phyloP scores from a whole-genome alignment of 2,113 vertebrate genomes.

The Callipepla californica region DNA sequence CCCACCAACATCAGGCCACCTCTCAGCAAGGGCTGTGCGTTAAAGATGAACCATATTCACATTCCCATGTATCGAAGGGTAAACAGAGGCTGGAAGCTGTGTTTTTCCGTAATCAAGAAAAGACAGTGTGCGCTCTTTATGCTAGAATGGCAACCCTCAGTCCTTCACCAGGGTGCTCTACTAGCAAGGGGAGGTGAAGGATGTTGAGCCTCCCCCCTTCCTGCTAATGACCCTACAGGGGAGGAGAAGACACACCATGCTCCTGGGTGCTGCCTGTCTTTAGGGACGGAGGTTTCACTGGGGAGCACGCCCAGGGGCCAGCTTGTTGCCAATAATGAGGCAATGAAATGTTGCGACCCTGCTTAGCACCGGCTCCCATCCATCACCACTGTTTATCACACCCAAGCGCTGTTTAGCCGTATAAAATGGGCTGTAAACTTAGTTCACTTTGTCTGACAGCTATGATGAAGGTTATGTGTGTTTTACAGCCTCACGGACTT shows the following conservation, averaged over 20 bases:
- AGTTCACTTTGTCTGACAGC: conserved; percentile 46
- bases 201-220: background rate
- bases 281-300: background rate
- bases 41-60: background rate
- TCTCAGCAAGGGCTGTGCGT: background rate
- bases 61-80: background rate
- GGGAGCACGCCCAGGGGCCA: background rate
- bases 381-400: background rate
- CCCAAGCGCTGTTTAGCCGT: conserved; percentile 1
- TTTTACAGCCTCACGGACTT: conserved; percentile 11
- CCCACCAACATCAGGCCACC: fast-evolving
- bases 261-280: background rate
- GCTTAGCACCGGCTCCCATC: background rate
- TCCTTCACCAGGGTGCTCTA: background rate
- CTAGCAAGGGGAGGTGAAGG: background rate
- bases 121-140: background rate
- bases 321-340: fast-evolving
- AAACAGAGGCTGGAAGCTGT: background rate
- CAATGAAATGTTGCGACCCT: background rate
- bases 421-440: conserved; percentile 55
- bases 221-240: background rate
- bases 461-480: conserved; percentile 27
- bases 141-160: background rate
- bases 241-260: background rate
- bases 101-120: background rate